Evolutionary conservation across 2,113 vertebrate species (phyloP), one percentile per base, ranked within the genome.

Genomic region (Lycocorax pyrrhopterus): DNA sequence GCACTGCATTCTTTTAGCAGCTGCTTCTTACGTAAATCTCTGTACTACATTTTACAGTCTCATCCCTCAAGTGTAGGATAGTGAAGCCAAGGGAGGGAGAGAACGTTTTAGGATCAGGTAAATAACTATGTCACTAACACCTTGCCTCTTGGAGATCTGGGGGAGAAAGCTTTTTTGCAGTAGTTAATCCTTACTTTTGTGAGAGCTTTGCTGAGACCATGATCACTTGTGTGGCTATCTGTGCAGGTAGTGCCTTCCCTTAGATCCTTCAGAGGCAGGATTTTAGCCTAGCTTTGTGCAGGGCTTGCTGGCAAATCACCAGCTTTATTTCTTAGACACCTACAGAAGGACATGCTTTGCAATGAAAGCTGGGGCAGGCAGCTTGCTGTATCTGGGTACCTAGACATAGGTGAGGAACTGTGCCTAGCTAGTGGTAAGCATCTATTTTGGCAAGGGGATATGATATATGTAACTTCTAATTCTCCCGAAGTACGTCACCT

Each of bases 221-320:
- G 14, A 13, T 60, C 19, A 14, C 26, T n/a, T 4, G 1, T 20
- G 18, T 60, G 60, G 18, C 55, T 62, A 0, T 43, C 1, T 12
- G 47, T 74, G 44, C 37, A 30, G 20, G 15, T 17, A n/a, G 27
- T 49, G 60, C 62, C 35, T 69, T 51, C 62, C 39, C 23, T 73
- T 39, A 32, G 49, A 39, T 84, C 30, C 64, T 14, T 41, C 29
- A 68, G 43, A 26, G 41, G 30, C 43, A 72, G 44, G 60, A 43
- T 66, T 87, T 79, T 69, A 66, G 32, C 30, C 37, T 47, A 19
- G 46, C 16, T 76, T 63, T 55, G 35, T 55, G 49, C 27, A 67
- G n/a, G 62, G 47, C 47, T 75, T 76, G 26, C 30, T 75, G 71
- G 26, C 9, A 49, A 63, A 76, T 72, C 20, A 13, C 12, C 33